Conservation (phyloP, 2,888 invertebrate genomes). For the Drosophila colorata region DNA sequence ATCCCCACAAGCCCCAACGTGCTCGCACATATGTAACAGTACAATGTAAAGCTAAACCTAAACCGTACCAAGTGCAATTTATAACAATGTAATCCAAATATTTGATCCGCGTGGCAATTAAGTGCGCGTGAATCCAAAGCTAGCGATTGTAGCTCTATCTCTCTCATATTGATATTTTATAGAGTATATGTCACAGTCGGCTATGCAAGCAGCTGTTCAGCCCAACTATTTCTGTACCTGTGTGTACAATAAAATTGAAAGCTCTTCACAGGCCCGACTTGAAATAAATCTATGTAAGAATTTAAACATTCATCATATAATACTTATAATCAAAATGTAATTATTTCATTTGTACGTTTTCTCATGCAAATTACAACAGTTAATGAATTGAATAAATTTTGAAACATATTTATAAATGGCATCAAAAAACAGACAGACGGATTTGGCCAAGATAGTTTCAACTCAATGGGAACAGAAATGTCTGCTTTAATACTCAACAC, state of each 20-base stretch:
- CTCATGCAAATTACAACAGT: conserved; percentile 34
- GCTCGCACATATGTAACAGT: conserved; percentile 28
- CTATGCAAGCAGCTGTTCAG: conserved; percentile 22
- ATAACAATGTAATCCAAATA: conserved; percentile 46
- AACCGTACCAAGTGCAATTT: conserved; percentile 73
- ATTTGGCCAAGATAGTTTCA: too few relatives aligned
- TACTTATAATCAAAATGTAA: conserved; percentile 40
- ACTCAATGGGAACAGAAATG: too few relatives aligned
- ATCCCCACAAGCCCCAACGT: conserved; percentile 10
- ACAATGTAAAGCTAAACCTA: conserved; percentile 53
- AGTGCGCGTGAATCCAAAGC: conserved; percentile 33
- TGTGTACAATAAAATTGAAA: conserved; percentile 18
- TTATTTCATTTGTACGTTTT: conserved; percentile 37
- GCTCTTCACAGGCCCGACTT: conserved; percentile 20
- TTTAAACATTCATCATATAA: conserved; percentile 28
- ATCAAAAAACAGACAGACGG: too few relatives aligned
- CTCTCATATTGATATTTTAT: conserved; percentile 32
- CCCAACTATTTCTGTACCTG: conserved; percentile 33
- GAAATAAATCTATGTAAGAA: conserved; percentile 24
- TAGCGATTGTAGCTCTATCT: conserved; percentile 29
- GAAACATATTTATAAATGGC: not conserved
- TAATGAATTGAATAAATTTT: conserved; percentile 43
- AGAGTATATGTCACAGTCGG: conserved; percentile 26
- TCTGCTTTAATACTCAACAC: too few relatives aligned
- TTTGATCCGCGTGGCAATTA: conserved; percentile 35